Base-by-base conservation (phyloP, 2,888 invertebrate genomes). In the Calameuta idolon region DNA sequence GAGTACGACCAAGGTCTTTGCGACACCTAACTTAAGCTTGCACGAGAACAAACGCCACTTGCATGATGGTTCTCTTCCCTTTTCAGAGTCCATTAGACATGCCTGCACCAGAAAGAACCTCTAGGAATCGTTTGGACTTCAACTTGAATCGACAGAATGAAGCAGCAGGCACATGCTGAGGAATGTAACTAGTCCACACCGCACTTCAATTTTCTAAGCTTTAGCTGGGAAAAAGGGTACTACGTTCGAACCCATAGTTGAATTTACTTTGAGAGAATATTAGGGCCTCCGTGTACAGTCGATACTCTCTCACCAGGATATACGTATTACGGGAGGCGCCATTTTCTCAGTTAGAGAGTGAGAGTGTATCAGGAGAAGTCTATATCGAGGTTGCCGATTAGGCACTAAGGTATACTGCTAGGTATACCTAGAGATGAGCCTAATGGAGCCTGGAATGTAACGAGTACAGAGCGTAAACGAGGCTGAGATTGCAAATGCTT, bases 371-470 rank as follows among this genome's bases (percentile, higher is more conserved):
- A 9, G 55, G 9, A 55, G 55, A 55, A 55, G 55, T 23, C 23
- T 55, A 12, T 12, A 55, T 23, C 55, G 23, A 55, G 55, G 55
- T 23, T 55, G 55, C 55, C 23, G 55, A 55, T 55, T 55, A 55
- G 55, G 55, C 55, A 55, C 55, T 23, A 23, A 23, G 55, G 55
- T 55, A 55, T 5, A 23, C 9, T 23, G 55, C 55, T 74, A 74
- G 69, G 40, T 75, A 76, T 77, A 77, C 80, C 79, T n/a, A 81
- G 83, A 82, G 83, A 82, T 79, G 68, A 79, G 85, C 77, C 86
- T 90, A 89, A 89, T 89, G 85, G 88, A 87, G 80, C 84, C 80
- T 85, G 88, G 88, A 89, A 89, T 87, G 87, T 83, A 82, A 83
- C 83, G 79, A 83, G 84, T 79, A 81, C 77, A 84, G 81, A 80